Conservation (phyloP, 2,888 invertebrate genomes). For the Apotomis turbidana region DNA sequence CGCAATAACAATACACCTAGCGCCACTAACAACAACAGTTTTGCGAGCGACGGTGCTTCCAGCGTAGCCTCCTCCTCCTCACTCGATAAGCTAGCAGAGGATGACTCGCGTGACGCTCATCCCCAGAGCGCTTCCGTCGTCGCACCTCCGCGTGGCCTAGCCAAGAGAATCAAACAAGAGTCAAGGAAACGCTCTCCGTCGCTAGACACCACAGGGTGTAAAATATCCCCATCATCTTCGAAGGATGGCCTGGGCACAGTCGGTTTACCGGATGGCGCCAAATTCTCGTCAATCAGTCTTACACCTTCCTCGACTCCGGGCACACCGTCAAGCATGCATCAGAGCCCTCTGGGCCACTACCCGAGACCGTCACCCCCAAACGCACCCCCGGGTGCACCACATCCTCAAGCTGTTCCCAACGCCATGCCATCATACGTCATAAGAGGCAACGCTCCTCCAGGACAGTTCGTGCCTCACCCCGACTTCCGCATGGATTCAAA, state of each 20-base stretch:
- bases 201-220: slow-evolving; percentile 72
- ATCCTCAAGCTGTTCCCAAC: slow-evolving; percentile 84
- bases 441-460: slow-evolving; percentile 79
- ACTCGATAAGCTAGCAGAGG: slow-evolving; percentile 90
- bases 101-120: slow-evolving; percentile 89
- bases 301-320: slow-evolving; percentile 86
- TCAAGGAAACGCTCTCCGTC: slow-evolving; percentile 84
- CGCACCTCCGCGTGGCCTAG: slow-evolving; percentile 77
- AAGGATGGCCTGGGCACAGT: slow-evolving; percentile 78
- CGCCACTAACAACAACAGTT: slow-evolving; percentile 90
- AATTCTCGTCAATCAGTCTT: slow-evolving; percentile 85
- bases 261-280: slow-evolving; percentile 81
- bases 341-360: slow-evolving; percentile 86
- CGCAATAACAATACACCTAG: slow-evolving; percentile 93
- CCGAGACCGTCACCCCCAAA: slow-evolving; percentile 89
- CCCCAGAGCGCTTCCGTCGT: slow-evolving; percentile 85
- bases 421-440: slow-evolving; percentile 84
- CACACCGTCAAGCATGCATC: slow-evolving; percentile 85
- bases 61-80: slow-evolving; percentile 87
- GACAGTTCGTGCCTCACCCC: slow-evolving; percentile 78
- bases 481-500: slow-evolving; percentile 81
- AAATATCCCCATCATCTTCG: slow-evolving; percentile 82
- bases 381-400: slow-evolving; percentile 84
- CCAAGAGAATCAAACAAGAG: slow-evolving; percentile 82
- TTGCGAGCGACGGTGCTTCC: slow-evolving; percentile 90